phyloP scores from a whole-genome alignment of 2,113 vertebrate genomes.

The Lanius collurio region DNA sequence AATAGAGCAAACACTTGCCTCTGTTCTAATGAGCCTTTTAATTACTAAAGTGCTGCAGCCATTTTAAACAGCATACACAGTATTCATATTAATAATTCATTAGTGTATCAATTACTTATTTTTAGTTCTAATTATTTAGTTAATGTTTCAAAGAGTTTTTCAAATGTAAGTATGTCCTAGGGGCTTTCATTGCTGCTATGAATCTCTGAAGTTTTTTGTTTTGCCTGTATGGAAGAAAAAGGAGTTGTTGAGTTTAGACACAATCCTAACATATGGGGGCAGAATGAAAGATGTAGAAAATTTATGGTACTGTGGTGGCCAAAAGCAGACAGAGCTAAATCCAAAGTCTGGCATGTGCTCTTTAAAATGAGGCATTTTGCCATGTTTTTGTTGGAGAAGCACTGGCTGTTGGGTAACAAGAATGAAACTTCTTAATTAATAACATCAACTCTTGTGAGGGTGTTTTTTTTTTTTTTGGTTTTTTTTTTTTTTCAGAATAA shows the following conservation, averaged over 20 bases:
- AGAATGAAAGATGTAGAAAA: background rate
- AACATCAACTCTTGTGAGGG: background rate
- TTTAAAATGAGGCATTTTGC: slow-evolving; percentile 21
- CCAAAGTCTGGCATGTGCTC: background rate
- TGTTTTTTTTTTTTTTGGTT: background rate
- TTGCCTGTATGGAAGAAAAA: background rate
- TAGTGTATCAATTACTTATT: background rate
- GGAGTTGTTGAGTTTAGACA: background rate
- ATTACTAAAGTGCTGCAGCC: background rate
- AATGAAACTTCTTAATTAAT: slow-evolving; percentile 42
- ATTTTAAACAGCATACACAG: background rate
- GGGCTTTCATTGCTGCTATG: background rate
- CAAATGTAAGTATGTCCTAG: background rate
- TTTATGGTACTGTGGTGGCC: background rate
- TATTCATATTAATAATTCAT: background rate
- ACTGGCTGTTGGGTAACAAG: background rate
- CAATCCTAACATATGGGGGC: background rate
- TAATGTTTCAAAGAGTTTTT: slow-evolving; percentile 12
- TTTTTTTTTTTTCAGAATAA: too few relatives aligned
- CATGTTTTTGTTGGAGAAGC: slow-evolving; percentile 49
- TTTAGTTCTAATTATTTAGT: background rate
- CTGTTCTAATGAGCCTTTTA: background rate
- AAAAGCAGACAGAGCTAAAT: background rate
- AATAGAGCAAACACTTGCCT: background rate
- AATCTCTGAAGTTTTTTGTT: background rate